Conservation (phyloP, 2,113 vertebrate genomes). For the Leptobrachium ailaonicum region DNA sequence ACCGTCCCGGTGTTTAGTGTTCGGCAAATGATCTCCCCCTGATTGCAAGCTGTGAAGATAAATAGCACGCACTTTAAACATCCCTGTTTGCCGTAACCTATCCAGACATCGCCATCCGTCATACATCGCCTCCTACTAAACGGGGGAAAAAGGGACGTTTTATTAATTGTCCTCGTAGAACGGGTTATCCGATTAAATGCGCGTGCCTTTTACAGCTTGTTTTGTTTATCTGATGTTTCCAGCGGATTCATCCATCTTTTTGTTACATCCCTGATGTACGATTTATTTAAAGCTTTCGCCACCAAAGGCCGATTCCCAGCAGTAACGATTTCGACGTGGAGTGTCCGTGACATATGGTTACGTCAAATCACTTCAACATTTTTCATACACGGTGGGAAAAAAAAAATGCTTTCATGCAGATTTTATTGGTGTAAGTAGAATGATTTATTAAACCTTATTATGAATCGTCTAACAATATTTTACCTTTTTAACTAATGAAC, state of each 20-base stretch:
- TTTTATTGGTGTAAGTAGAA: too few species aligned
- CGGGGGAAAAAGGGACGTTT: background rate
- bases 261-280: background rate
- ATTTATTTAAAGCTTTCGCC: constrained; percentile 11
- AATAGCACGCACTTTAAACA: constrained; percentile 5
- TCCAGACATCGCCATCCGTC: background rate
- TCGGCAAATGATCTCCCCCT: constrained; percentile 14
- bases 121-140: background rate
- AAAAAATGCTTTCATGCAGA: too few species aligned
- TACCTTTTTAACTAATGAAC: too few species aligned
- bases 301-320: too few species aligned
- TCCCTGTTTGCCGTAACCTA: background rate
- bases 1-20: background rate
- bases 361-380: background rate
- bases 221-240: background rate
- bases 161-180: constrained; percentile 17
- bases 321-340: background rate
- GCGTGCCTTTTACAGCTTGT: background rate
- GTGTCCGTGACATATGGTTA: background rate
- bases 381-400: too few species aligned
- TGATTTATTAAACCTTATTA: too few species aligned
- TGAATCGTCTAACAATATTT: too few species aligned
- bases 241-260: background rate
- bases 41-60: constrained; percentile 28
- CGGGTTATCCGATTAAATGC: constrained; percentile 7